Conservation (phyloP, 2,888 invertebrate genomes). For the Acleris holmiana region DNA sequence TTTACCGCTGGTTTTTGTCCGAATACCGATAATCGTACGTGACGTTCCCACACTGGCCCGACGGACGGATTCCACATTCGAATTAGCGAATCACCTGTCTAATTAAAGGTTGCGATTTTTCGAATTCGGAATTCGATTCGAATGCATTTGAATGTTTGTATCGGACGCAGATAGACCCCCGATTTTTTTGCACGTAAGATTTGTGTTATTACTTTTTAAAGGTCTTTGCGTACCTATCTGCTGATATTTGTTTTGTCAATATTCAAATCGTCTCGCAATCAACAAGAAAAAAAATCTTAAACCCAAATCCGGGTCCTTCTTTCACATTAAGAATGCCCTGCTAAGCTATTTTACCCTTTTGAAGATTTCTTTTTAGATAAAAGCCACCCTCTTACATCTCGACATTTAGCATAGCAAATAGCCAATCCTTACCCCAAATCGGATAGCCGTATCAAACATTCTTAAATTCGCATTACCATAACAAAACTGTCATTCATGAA, state of each 20-base stretch:
- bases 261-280: not conserved
- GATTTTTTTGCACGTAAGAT: not conserved
- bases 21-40: conserved; percentile 79
- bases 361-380: conserved; percentile 4
- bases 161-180: conserved; percentile 3
- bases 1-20: conserved; percentile 67
- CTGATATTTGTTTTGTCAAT: not conserved
- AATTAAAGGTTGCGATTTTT: conserved; percentile 67
- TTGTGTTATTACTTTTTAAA: not conserved
- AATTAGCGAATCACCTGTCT: conserved; percentile 84
- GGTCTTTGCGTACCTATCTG: too few species aligned
- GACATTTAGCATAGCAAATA: conserved; percentile 26
- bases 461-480: conserved; percentile 69
- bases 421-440: conserved; percentile 31
- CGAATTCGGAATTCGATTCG: conserved; percentile 59
- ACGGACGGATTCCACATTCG: conserved; percentile 73
- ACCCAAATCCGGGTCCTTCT: too few species aligned
- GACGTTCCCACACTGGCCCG: conserved; percentile 77
- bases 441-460: conserved; percentile 33
- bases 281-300: too few species aligned
- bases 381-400: conserved; percentile 31
- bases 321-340: too few species aligned
- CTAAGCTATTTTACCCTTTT: too few species aligned
- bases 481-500: conserved; percentile 78
- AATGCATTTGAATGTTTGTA: conserved; percentile 33